Evolutionary conservation across 2,888 invertebrate genomes (phyloP).

Genomic region (Philopedon plagiatum): DNA sequence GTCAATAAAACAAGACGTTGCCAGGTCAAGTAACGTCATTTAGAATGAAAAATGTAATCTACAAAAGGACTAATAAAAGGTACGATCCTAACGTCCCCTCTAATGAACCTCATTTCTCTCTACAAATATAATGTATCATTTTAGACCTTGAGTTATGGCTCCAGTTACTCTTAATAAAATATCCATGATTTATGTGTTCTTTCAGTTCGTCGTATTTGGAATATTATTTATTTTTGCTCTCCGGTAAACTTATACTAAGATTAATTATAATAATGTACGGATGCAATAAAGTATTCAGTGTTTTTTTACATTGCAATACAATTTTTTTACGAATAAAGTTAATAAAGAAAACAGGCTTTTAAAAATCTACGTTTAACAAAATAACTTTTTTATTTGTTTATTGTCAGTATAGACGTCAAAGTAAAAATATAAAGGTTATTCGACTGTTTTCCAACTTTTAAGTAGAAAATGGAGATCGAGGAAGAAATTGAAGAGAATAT

Average conservation of each 20-base stretch:
- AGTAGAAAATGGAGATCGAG: no score
- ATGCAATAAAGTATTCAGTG: no score
- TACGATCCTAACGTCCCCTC: conserved; percentile 25
- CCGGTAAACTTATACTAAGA: background rate
- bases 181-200: conserved; percentile 42
- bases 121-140: conserved; percentile 47
- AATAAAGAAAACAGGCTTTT: no score
- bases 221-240: conserved; percentile 14
- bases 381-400: no score
- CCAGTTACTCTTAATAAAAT: conserved; percentile 46
- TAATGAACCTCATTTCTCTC: conserved; percentile 44
- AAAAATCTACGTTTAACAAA: no score
- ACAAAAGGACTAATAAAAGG: conserved; percentile 29
- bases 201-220: conserved; percentile 11
- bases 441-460: no score
- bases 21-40: background rate
- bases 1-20: background rate
- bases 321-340: no score
- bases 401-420: no score
- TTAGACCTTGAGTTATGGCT: conserved; percentile 43
- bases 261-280: no score
- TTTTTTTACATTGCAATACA: no score
- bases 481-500: no score
- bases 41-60: conserved; percentile 32
- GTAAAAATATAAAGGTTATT: no score